Evolutionary conservation across 2,797 vertebrate genomes (phyloP), one percentile per base, ranked within the genome.

Genomic region (Microcaecilia unicolor): DNA sequence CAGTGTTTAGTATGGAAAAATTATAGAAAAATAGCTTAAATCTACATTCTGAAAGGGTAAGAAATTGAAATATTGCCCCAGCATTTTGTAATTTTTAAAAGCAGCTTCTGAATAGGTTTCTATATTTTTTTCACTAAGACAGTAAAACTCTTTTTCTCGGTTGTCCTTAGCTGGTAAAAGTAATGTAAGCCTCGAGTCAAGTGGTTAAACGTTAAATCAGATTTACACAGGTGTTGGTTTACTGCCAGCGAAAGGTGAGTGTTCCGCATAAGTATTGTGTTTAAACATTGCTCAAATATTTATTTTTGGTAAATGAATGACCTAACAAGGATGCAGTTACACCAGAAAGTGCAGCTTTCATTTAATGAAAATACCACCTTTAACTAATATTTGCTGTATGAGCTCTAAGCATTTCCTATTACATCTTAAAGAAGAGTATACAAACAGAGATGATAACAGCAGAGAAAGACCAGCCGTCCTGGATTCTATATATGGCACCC

Each of bases 401-500:
- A 25, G 41, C 66, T 15, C 48, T 53, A 59, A 64, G 60, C 43
- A 58, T 60, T 40, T 29, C n/a, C 29, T 50, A 30, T 37, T 53
- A 20, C 56, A 56, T 66, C 64, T 52, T 68, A 61, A 67, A 60
- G 72, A 49, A 56, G 39, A 64, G 70, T n/a, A n/a, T n/a, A n/a
- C n/a, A n/a, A n/a, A n/a, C n/a, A n/a, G n/a, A n/a, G n/a, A n/a
- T n/a, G n/a, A n/a, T n/a, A n/a, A n/a, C n/a, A n/a, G n/a, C n/a
- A n/a, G n/a, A n/a, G n/a, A n/a, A n/a, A n/a, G n/a, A n/a, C n/a
- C n/a, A n/a, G n/a, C n/a, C n/a, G n/a, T n/a, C n/a, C n/a, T 69
- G 31, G 47, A 70, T 63, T 67, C 49, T 74, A 53, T 64, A 70
- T 49, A n/a, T n/a, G n/a, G n/a, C n/a, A n/a, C n/a, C n/a, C n/a